phyloP scores from a whole-genome alignment of 2,888 invertebrate genomes.

The Zhuqinia jingwanae region DNA sequence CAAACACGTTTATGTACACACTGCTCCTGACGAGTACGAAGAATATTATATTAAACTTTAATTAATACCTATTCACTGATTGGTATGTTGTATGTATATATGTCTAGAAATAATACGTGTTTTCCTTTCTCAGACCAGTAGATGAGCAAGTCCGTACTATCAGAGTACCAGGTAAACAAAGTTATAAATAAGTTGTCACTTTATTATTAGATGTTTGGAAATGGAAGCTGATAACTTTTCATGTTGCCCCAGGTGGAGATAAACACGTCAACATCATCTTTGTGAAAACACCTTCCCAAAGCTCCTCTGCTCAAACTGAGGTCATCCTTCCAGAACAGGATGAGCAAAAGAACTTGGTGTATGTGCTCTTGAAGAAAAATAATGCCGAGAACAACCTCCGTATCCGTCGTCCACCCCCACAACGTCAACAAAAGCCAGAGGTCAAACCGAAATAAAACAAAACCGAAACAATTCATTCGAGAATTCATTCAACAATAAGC shows the following conservation, averaged over 20 bases:
- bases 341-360: slow-evolving; percentile 54
- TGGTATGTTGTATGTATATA: neutral
- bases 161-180: slow-evolving; percentile 35
- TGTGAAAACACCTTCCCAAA: slow-evolving; percentile 59
- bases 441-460: too few relatives aligned
- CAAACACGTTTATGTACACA: slow-evolving; percentile 51
- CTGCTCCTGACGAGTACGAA: slow-evolving; percentile 48
- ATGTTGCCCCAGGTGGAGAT: slow-evolving; percentile 41
- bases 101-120: too few relatives aligned
- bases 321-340: slow-evolving; percentile 59
- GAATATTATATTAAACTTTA: neutral
- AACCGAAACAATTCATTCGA: too few relatives aligned
- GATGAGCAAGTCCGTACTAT: slow-evolving; percentile 48
- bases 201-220: too few relatives aligned
- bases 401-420: slow-evolving; percentile 48
- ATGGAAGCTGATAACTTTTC: neutral
- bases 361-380: slow-evolving; percentile 55
- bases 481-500: too few relatives aligned
- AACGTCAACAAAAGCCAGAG: slow-evolving; percentile 21
- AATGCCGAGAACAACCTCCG: slow-evolving; percentile 55
- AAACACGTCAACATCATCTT: slow-evolving; percentile 68
- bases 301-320: slow-evolving; percentile 40
- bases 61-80: neutral
- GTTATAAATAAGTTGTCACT: too few relatives aligned
- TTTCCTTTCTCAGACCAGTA: slow-evolving; percentile 20